phyloP scores from a whole-genome alignment of 2,797 vertebrate species.

The Pseudopleuronectes americanus region DNA sequence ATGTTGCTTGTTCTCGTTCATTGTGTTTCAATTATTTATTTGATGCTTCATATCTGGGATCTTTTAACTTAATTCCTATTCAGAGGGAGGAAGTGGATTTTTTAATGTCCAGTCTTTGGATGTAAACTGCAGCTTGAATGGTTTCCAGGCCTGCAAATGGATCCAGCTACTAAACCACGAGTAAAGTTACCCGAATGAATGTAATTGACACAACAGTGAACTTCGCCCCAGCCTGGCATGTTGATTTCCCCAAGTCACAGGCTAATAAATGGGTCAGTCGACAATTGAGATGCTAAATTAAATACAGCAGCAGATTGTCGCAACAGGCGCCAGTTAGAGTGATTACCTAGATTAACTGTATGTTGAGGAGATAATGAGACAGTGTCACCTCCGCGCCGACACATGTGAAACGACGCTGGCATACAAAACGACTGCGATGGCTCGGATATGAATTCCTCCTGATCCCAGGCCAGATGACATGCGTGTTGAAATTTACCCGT shows the following conservation, averaged over 20 bases:
- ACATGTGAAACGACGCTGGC: not conserved
- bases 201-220: not conserved
- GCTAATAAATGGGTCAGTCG: no score
- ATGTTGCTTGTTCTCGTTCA: no score
- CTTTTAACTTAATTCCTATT: no score
- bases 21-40: no score
- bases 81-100: no score
- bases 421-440: constrained; percentile 17
- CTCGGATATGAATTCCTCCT: constrained; percentile 30
- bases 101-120: no score
- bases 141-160: not conserved
- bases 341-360: not conserved
- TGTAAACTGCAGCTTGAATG: no score
- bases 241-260: not conserved
- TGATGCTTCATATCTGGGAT: no score
- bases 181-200: not conserved
- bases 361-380: constrained; percentile 24
- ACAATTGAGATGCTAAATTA: no score
- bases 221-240: not conserved
- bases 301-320: not conserved
- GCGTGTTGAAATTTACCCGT: constrained; percentile 17
- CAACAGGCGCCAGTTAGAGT: not conserved
- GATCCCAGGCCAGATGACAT: constrained; percentile 25
- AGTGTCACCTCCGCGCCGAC: not conserved
- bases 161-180: not conserved